Evolutionary conservation across 2,113 vertebrate genomes (phyloP).

Genomic region (Myotis brandtii): DNA sequence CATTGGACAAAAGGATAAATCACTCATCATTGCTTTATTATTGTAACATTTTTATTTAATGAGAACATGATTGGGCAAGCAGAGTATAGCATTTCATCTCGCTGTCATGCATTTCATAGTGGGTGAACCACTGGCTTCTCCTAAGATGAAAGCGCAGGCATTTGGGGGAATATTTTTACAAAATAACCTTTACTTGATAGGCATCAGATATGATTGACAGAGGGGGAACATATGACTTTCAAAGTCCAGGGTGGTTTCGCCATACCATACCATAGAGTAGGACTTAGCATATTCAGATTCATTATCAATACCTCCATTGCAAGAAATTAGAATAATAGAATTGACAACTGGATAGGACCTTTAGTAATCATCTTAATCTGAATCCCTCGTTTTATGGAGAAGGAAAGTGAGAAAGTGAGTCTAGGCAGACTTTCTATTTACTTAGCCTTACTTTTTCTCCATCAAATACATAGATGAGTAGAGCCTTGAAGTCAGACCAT

Average conservation of each 20-base stretch:
- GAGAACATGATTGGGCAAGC: neutral
- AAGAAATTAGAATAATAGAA: constrained; percentile 1
- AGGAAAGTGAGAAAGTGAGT: neutral
- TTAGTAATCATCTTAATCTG: neutral
- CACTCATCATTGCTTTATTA: neutral
- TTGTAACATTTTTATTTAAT: neutral
- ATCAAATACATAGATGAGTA: neutral
- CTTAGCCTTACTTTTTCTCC: constrained; percentile 3
- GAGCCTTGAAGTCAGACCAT: neutral
- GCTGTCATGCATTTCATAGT: neutral
- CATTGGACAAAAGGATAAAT: neutral
- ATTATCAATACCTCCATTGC: neutral
- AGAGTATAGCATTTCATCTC: neutral
- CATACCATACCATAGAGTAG: neutral
- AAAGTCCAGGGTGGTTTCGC: neutral
- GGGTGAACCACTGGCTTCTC: neutral
- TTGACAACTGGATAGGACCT: neutral
- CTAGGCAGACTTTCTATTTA: neutral
- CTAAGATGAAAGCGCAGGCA: neutral
- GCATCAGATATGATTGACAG: neutral
- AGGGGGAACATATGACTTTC: neutral
- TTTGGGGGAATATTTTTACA: neutral
- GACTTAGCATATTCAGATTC: neutral
- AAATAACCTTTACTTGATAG: neutral
- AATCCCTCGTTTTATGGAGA: neutral